Conservation (phyloP, 2,888 invertebrate species). For the Ormyrus thymus region DNA sequence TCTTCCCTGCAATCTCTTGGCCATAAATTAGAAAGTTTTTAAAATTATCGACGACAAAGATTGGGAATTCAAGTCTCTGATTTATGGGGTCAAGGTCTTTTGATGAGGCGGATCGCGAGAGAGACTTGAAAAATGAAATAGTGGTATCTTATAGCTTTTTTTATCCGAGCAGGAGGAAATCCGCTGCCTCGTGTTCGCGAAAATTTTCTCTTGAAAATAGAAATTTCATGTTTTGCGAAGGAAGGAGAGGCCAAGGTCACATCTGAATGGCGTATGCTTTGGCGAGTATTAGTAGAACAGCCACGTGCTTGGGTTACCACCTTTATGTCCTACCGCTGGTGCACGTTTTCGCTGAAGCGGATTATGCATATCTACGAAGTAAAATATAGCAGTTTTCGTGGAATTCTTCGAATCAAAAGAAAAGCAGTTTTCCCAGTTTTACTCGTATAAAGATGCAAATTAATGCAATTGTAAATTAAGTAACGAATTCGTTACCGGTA, state of each 20-base stretch:
- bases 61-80: conserved; percentile 20
- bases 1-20: background rate
- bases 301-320: background rate
- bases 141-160: conserved; percentile 12
- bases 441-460: no score
- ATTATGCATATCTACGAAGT: conserved; percentile 8
- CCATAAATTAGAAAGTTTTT: conserved; percentile 44
- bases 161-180: background rate
- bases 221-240: conserved; percentile 9
- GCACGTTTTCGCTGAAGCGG: conserved; percentile 6
- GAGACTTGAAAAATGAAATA: conserved; percentile 38
- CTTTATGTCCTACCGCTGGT: background rate
- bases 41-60: conserved; percentile 41
- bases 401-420: background rate
- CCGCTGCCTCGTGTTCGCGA: background rate
- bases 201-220: conserved; percentile 13
- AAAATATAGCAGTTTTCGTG: conserved; percentile 11
- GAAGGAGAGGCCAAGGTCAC: conserved; percentile 33
- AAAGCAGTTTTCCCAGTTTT: no score
- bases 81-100: conserved; percentile 40
- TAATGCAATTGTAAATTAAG: no score
- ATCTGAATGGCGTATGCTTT: conserved; percentile 31
- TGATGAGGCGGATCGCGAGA: background rate
- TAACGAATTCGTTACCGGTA: no score
- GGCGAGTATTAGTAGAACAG: conserved; percentile 6